Base-by-base conservation (phyloP, 2,888 invertebrate genomes). In the Brachyopa scutellaris region DNA sequence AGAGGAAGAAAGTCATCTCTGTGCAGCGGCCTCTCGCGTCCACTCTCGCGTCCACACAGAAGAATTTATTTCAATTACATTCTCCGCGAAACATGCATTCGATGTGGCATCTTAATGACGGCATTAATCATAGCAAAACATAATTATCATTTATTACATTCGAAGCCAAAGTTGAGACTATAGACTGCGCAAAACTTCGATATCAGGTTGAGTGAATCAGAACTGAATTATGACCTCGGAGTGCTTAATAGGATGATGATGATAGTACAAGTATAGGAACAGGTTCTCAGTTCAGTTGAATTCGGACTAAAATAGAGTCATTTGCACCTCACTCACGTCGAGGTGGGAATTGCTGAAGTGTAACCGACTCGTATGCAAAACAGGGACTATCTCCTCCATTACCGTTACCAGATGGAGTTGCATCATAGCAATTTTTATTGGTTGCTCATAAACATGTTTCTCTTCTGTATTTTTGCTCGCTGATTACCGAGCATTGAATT, bases 61-160 rank as follows among this genome's bases (percentile, higher is more conserved):
- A n/a, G 80, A 76, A 76, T 82, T 76, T 82, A 82, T 76, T 82
- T 82, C 76, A 82, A 82, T 76, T 82, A 82, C 76, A 70, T 70
- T 76, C 76, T 31, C 76, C 23, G 47, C 15, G 70, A 17, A 76
- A 82, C 82, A 82, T 82, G 77, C 70, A 82, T 77, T 77, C 77
- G 82, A 82, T 57, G 82, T 82, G 82, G 82, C 82, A 82, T 61
- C 82, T 72, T 82, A 82, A 82, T 82, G 82, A 72, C 23, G 77
- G 82, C 82, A 82, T 82, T 82, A 82, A 82, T 82, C 82, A 82
- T 77, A 82, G 72, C 82, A 82, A 77, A 82, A 82, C 70, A 77
- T 82, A 77, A 82, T 82, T 82, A 82, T 72, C 82, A 77, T 82
- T 77, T 82, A 72, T 82, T 82, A 82, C 64, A 47, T 61, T 72